Base-by-base conservation (phyloP, 2,888 invertebrate genomes). In the Chalcosyrphus nemorum region DNA sequence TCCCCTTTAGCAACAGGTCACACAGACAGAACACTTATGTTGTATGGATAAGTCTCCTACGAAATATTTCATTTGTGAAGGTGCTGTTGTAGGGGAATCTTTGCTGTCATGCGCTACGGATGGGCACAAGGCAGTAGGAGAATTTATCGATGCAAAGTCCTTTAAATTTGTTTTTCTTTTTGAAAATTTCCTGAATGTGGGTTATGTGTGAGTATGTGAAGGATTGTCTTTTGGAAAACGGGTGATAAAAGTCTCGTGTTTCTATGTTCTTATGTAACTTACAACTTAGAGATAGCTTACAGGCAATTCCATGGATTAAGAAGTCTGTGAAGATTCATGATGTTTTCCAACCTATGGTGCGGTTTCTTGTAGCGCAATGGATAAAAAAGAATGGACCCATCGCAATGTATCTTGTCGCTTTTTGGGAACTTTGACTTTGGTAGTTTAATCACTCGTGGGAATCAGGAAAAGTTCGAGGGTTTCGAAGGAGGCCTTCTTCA, bases 1-100 rank as follows among this genome's bases (percentile, higher is more conserved):
- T 59, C 74, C 84, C 78, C 78, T 84, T 56, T 63, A 84, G 84
- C 84, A 84, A 84, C 84, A 84, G 84, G 84, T 84, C 84, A 80
- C 68, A 80, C 78, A 65, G 41, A 80, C 52, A 45, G 41, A 17
- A 15, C 43, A 32, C 32, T 4, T 54, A 21, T 2, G 56, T 11
- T 54, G 27, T 27, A 2, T 9, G 29, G 56, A 41, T 63, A 32
- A 1, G 78, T 35, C 57, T 65, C 65, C 38, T 57, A 70, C 29
- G 7, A 24, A 24, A 19, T 21, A 11, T 4, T 2, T 38, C 13
- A 1, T 17, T n/a, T 56, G 77, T 72, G 21, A 52, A n/a, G 24
- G 63, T 71, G 21, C 0, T 17, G 43, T 59, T 17, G 43, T 59
- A 45, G 84, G 78, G 70, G 80, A 84, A 75, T 32, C 15, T 54